Evolutionary conservation across 2,797 vertebrate species (phyloP).

Genomic region (Euthynnus affinis): DNA sequence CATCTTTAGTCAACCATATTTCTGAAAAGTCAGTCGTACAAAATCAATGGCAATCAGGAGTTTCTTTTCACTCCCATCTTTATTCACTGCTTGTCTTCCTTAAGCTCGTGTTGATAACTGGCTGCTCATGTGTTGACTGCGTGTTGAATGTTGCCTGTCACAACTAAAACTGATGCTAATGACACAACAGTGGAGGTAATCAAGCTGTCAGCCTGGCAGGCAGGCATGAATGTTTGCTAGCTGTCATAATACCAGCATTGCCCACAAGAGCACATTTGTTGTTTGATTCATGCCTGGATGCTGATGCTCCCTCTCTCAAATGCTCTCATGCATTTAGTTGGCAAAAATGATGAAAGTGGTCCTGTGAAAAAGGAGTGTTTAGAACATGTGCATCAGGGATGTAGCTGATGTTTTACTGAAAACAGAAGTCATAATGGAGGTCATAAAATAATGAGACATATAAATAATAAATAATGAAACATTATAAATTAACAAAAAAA

Average conservation of each 20-base stretch:
- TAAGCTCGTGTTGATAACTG: conserved; percentile 12
- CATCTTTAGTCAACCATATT: no score
- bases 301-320: conserved; percentile 31
- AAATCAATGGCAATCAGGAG: background rate
- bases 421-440: background rate
- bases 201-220: conserved; percentile 67
- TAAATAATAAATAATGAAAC: no score
- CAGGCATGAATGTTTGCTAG: conserved; percentile 50
- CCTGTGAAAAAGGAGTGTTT: conserved; percentile 5
- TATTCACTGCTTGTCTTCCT: conserved; percentile 6
- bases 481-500: no score
- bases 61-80: background rate
- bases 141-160: conserved; percentile 65
- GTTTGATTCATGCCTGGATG: conserved; percentile 49
- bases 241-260: conserved; percentile 41
- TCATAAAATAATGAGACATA: background rate
- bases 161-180: conserved; percentile 68
- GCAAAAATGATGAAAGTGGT: conserved; percentile 30
- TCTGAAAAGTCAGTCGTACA: background rate
- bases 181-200: conserved; percentile 63
- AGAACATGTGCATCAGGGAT: conserved; percentile 5
- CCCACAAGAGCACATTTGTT: conserved; percentile 41
- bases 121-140: conserved; percentile 28
- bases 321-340: conserved; percentile 6
- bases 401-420: conserved; percentile 1